These are phyloP conservation scores for Bombycilla garrulus DNA, from an alignment of 2,113 vertebrate species.

Conservation along the genomic window DNA sequence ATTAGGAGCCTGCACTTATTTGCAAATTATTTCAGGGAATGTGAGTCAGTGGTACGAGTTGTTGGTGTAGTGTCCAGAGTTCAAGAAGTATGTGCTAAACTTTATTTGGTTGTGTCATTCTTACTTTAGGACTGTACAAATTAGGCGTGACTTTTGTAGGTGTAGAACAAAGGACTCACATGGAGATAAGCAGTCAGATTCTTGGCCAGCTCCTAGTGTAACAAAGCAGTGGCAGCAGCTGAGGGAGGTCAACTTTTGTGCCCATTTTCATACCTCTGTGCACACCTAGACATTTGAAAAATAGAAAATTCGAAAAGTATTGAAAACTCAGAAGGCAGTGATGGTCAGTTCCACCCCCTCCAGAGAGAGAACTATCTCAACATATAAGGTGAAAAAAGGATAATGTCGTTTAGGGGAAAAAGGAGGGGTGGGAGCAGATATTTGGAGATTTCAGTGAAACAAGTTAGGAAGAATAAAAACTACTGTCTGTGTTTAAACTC, in stretches of 20 bases:
- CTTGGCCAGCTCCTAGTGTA: neutral
- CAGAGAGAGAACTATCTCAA: neutral
- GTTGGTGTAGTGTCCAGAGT: neutral
- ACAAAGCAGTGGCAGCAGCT: neutral
- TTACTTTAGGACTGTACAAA: neutral
- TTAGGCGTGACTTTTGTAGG: neutral
- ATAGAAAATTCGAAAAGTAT: neutral
- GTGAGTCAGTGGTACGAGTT: neutral
- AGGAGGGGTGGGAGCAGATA: neutral
- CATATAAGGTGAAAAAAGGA: neutral
- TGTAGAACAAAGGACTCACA: constrained; percentile 9
- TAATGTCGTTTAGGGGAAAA: neutral
- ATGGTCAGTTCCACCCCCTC: neutral
- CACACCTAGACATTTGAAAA: neutral
- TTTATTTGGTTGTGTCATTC: neutral
- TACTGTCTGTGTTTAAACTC: neutral
- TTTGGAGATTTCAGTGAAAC: neutral
- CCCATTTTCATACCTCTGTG: neutral
- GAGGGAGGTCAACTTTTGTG: neutral
- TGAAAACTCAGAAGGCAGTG: neutral
- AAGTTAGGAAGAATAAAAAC: neutral
- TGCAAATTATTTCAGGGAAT: neutral
- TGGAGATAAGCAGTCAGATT: constrained; percentile 7
- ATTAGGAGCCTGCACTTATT: neutral
- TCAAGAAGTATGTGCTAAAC: neutral